These are phyloP conservation scores for Hypolimnas misippus DNA, from an alignment of 2,888 invertebrate species.

Conservation along the genomic window DNA sequence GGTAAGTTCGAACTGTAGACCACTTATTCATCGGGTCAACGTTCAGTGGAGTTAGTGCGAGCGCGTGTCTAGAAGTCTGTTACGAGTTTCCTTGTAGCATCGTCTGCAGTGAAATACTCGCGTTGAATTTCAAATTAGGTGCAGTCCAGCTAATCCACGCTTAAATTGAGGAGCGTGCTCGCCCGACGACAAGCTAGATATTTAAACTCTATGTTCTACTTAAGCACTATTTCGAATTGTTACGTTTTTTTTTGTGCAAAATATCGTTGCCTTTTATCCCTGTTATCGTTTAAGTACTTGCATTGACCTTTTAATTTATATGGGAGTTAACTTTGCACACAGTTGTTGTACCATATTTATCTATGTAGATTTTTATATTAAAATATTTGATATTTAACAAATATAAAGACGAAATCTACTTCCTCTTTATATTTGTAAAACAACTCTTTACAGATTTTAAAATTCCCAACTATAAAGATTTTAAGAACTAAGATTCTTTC, in stretches of 20 bases:
- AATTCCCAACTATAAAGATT: not conserved
- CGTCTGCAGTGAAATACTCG: conserved; percentile 32
- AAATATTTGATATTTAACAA: conserved; percentile 5
- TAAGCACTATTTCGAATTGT: conserved; percentile 11
- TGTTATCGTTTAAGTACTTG: too few species aligned
- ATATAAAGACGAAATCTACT: not conserved
- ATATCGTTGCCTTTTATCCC: too few species aligned
- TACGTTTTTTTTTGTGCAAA: not conserved
- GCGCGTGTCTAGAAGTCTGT: conserved; percentile 45
- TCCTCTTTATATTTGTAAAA: not conserved
- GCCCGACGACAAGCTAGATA: conserved; percentile 20
- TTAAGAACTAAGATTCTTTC: not conserved
- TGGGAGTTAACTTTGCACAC: too few species aligned
- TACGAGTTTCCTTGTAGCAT: conserved; percentile 43
- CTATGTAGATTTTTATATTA: too few species aligned
- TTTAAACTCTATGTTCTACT: conserved; percentile 23
- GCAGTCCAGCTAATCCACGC: conserved; percentile 42
- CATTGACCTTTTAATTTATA: too few species aligned
- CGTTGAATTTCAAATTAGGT: conserved; percentile 45
- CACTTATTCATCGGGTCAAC: conserved; percentile 42
- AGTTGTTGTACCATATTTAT: too few species aligned
- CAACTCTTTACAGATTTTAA: not conserved
- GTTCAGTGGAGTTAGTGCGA: conserved; percentile 39
- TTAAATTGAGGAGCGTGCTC: conserved; percentile 36
- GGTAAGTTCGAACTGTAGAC: conserved; percentile 34